These are phyloP conservation scores for Tyrophagus putrescentiae DNA, from an alignment of 1,140 invertebrate genomes.

Conservation along the genomic window DNA sequence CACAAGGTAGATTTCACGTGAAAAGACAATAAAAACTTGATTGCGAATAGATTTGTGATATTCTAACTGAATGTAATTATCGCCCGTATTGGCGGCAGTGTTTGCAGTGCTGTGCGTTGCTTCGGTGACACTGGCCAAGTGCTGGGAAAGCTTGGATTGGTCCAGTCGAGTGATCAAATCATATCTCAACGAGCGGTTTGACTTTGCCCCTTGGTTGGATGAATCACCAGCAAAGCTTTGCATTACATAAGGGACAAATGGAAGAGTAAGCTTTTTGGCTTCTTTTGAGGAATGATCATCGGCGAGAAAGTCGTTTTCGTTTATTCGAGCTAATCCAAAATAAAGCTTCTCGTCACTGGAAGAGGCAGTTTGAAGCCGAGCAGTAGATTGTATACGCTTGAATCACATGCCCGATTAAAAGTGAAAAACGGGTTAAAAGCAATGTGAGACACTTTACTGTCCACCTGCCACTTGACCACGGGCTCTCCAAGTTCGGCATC, in stretches of 20 bases:
- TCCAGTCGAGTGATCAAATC: conserved; percentile 3
- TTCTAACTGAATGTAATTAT: conserved; percentile 38
- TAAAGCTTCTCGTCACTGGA: neutral
- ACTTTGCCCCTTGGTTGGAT: neutral
- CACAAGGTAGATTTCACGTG: conserved; percentile 43
- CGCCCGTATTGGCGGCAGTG: conserved; percentile 31
- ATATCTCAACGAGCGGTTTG: neutral
- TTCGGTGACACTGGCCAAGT: neutral
- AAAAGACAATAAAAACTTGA: conserved; percentile 43
- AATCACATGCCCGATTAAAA: conserved; percentile 4
- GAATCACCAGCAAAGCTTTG: neutral
- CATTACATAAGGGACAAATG: neutral
- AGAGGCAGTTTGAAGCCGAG: neutral
- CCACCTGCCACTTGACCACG: conserved; percentile 3
- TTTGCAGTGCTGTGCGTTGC: conserved; percentile 29
- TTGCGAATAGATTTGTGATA: conserved; percentile 42
- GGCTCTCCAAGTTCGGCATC: conserved; percentile 20
- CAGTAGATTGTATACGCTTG: conserved; percentile 5
- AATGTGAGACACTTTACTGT: neutral
- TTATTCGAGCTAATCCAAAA: neutral
- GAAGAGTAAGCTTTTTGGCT: neutral
- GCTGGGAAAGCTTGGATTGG: neutral
- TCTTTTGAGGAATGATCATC: neutral
- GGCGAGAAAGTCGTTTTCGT: neutral
- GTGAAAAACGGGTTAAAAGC: conserved; percentile 17